phyloP scores from a whole-genome alignment of 2,888 invertebrate species.

The Gastrophysa polygoni region DNA sequence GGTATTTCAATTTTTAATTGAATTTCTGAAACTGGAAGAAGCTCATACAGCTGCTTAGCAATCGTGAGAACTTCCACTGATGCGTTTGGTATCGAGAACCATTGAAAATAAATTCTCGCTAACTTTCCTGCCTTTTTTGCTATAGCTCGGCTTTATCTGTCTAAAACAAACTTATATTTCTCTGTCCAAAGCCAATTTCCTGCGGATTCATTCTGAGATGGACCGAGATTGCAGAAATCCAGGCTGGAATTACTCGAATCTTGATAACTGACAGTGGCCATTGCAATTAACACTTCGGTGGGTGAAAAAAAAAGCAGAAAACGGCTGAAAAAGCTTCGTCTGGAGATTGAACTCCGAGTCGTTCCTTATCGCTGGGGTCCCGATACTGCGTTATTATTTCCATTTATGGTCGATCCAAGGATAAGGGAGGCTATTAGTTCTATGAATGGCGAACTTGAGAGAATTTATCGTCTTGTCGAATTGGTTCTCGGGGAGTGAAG shows the following conservation, averaged over 20 bases:
- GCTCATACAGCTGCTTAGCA: too few relatives aligned
- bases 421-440: slow-evolving; percentile 34
- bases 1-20: too few relatives aligned
- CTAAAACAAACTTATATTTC: slow-evolving; percentile 53
- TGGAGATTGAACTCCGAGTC: slow-evolving; percentile 34
- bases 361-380: slow-evolving; percentile 30
- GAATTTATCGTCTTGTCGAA: slow-evolving; percentile 51
- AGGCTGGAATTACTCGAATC: slow-evolving; percentile 35
- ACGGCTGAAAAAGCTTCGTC: slow-evolving; percentile 28
- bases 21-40: too few relatives aligned
- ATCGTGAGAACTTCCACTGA: too few relatives aligned
- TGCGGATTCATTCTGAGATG: slow-evolving; percentile 32
- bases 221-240: slow-evolving; percentile 50
- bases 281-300: slow-evolving; percentile 49
- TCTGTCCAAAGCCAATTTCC: slow-evolving; percentile 53
- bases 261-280: slow-evolving; percentile 47
- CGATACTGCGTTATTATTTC: slow-evolving; percentile 38
- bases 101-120: too few relatives aligned
- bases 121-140: slow-evolving; percentile 37
- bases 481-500: slow-evolving; percentile 39
- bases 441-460: slow-evolving; percentile 47
- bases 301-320: slow-evolving; percentile 15
- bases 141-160: slow-evolving; percentile 50
- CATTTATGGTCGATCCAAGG: slow-evolving; percentile 33
- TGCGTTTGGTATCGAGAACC: too few relatives aligned